phyloP scores from a whole-genome alignment of 35 echinoderm and acorn worm genomes.

The Apostichopus parvimensis region DNA sequence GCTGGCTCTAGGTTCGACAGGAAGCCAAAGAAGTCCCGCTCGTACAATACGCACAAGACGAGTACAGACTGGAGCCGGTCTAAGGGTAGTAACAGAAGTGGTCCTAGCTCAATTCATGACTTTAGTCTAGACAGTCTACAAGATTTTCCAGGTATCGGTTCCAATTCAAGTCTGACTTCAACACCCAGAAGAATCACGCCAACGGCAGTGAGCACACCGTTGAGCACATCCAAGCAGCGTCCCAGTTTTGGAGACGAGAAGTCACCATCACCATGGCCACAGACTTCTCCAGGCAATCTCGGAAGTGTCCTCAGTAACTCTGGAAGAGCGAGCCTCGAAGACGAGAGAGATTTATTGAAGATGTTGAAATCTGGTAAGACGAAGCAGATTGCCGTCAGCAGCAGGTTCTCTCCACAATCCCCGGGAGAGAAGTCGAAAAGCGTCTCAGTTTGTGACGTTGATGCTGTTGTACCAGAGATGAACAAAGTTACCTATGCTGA shows the following conservation, averaged over 20 bases:
- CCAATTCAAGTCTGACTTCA: neutral
- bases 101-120: neutral
- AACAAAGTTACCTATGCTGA: slow-evolving; percentile 24
- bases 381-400: neutral
- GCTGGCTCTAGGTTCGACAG: neutral
- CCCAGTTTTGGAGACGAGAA: slow-evolving; percentile 23
- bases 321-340: slow-evolving; percentile 1
- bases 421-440: neutral
- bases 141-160: slow-evolving; percentile 38
- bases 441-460: neutral
- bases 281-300: neutral
- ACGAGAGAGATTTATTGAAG: slow-evolving; percentile 27
- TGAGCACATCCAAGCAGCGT: neutral
- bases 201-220: slow-evolving; percentile 27
- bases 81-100: neutral
- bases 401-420: neutral
- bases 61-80: neutral
- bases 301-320: neutral
- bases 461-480: slow-evolving; percentile 16
- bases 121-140: slow-evolving; percentile 25
- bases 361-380: slow-evolving; percentile 29
- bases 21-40: neutral
- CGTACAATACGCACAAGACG: neutral
- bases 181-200: slow-evolving; percentile 39
- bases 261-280: neutral